Evolutionary conservation across 2,888 invertebrate genomes (phyloP).

Genomic region (Teleogryllus oceanicus): DNA sequence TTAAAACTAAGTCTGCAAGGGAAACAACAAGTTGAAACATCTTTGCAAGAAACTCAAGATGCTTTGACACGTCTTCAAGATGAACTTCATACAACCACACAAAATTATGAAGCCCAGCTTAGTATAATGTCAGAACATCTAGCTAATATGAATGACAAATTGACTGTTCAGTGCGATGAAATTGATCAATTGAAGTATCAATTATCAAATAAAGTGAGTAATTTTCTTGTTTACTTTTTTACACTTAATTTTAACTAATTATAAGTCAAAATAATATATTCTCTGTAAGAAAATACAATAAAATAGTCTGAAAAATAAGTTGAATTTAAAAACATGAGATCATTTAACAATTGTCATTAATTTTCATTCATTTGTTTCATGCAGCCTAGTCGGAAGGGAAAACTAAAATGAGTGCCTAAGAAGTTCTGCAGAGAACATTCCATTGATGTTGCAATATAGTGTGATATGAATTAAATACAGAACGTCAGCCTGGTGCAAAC

Average conservation of each 20-base stretch:
- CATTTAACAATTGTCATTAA: not conserved
- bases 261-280: not conserved
- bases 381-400: conserved; percentile 35
- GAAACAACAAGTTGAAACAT: conserved; percentile 52
- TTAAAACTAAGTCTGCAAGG: conserved; percentile 56
- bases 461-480: too few relatives aligned
- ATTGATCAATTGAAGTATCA: conserved; percentile 67
- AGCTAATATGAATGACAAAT: conserved; percentile 77
- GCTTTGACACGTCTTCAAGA: conserved; percentile 58
- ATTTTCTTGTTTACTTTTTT: not conserved
- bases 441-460: not conserved
- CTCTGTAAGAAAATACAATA: too few relatives aligned
- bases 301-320: too few relatives aligned
- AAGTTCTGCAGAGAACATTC: not conserved
- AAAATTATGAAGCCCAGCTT: conserved; percentile 65
- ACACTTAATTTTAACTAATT: not conserved
- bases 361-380: not conserved
- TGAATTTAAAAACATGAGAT: too few relatives aligned
- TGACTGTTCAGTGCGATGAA: conserved; percentile 76
- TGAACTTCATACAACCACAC: conserved; percentile 61
- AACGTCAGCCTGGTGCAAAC: too few relatives aligned
- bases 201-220: conserved; percentile 52
- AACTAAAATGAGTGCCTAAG: conserved; percentile 32
- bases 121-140: conserved; percentile 75
- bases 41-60: conserved; percentile 51